Evolutionary conservation across 2,113 vertebrate genomes (phyloP), one percentile per base, ranked within the genome.

Genomic region (Onychostruthus taczanowskii): DNA sequence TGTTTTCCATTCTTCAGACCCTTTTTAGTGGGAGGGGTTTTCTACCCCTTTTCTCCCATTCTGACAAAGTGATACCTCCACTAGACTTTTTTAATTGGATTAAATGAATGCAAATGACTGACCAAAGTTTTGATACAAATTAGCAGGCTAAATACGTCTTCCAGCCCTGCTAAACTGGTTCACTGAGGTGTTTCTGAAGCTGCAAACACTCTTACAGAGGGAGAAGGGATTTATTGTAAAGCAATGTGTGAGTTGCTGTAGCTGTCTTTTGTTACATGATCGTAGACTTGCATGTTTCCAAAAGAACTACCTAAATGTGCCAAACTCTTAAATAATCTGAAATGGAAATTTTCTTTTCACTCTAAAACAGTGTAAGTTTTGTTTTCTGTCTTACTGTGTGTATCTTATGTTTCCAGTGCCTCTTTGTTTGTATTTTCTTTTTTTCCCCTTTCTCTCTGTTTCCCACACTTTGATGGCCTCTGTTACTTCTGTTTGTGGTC

Each of bases 391-490:
- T 96, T 88, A 77, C 69, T 56, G 75, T 96, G 94, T 93, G 94
- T 97, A 97, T 95, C 97, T 97, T 96, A 90, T 30, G 94, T 97
- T 97, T 97, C 97, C 94, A 96, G 96, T 97, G 90, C 96, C 95
- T 97, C 95, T 98, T 96, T 97, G 97, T 97, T 92, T 98, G 97
- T 97, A 88, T 97, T 95, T 96, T 97, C 97, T 96, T 95, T 95
- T 93, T 95, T 96, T 95, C 86, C 97, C 93, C 78, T 97, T 96
- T 94, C 87, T 97, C 90, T 97, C 95, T 97, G 96, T 98, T 96
- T 98, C 93, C 97, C 94, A 98, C 96, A 97, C 97, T 98, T 97
- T 97, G 97, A 97, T 97, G 98, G 97, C 97, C 96, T 97, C 95
- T 98, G 96, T 98, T 97, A 98, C 98, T 97, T 97, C 95, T 97